Base-by-base conservation (phyloP, 2,888 invertebrate species). In the Neoitamus cyanurus region DNA sequence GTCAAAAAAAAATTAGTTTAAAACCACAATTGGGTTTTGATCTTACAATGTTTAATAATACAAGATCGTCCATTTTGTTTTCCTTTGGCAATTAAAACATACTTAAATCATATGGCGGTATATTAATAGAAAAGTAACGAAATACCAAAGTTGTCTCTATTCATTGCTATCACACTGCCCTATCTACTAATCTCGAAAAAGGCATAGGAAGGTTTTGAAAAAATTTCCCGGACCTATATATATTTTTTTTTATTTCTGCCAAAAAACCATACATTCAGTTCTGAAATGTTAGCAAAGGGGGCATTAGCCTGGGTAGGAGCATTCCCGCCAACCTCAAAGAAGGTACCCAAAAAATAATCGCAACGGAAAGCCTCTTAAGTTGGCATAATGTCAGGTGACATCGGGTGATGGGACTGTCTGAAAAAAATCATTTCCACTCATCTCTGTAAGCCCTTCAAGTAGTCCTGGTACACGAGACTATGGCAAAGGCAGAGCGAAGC, bases 311-410 rank as follows among this genome's bases (percentile, higher is more conserved):
- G 20, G 25, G 58, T 42, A 58, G 58, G 11, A 58, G 25, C 9
- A 20, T 25, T 34, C 31, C 31, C 31, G 31, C 11, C 48, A 69
- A 69, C 68, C 82, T 82, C 82, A 82, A 82, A 69, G 20, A 36
- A 82, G 48, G 78, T 37, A 68, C 82, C 82, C 34, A 69, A 82
- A 58, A 58, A 58, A 46, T 82, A 82, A 82, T 82, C 82, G 36
- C 82, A 82, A 82, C 82, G 69, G 69, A 82, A 82, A 82, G 82
- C 82, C 82, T 82, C 82, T 82, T 82, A 82, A 69, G 82, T 69
- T 69, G 30, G 28, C 37, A 82, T 68, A 82, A 82, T 37, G 82
- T 82, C 82, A 82, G 82, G 82, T 82, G 69, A 82, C 82, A 82
- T 68, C 68, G 82, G 82, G 82, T 82, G 82, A 82, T 42, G 82